Percentiles rank a stretch among this genome's conserved stretches.
Evolutionary conservation across 2,797 vertebrate species (phyloP).

Genomic region (Aphelocoma californica): DNA sequence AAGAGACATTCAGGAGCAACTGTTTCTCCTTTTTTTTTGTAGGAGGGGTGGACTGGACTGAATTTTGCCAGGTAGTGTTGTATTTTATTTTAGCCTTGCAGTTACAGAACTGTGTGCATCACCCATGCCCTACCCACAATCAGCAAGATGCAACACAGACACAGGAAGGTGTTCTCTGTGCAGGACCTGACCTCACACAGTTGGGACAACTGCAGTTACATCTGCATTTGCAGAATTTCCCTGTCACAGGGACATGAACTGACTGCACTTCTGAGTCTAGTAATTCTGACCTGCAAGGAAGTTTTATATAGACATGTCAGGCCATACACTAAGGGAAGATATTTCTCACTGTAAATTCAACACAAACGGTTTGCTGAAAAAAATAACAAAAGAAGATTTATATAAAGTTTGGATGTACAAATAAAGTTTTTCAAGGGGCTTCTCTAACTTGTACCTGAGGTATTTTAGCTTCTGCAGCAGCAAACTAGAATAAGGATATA

Average conservation of each 20-base stretch:
- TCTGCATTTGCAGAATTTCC: neutral
- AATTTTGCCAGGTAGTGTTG: neutral
- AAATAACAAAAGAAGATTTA: neutral
- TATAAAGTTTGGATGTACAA: neutral
- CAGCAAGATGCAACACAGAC: neutral
- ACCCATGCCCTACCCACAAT: fast-evolving
- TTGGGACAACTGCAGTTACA: neutral
- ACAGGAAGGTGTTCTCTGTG: neutral
- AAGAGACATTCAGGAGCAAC: neutral
- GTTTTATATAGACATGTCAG: neutral
- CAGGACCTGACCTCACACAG: neutral
- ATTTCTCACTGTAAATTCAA: neutral
- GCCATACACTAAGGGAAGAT: neutral
- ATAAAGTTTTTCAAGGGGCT: neutral
- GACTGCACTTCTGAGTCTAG: neutral
- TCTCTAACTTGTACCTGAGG: neutral
- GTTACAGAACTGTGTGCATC: neutral
- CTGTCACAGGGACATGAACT: neutral
- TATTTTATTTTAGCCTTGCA: neutral
- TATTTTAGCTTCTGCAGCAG: neutral
- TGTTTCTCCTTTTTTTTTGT: neutral
- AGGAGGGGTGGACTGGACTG: neutral
- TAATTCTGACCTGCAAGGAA: neutral
- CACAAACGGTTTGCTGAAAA: neutral
- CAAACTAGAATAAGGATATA: neutral